Evolutionary conservation across 2,113 vertebrate genomes (phyloP).

Genomic region (Myocastor coypus): DNA sequence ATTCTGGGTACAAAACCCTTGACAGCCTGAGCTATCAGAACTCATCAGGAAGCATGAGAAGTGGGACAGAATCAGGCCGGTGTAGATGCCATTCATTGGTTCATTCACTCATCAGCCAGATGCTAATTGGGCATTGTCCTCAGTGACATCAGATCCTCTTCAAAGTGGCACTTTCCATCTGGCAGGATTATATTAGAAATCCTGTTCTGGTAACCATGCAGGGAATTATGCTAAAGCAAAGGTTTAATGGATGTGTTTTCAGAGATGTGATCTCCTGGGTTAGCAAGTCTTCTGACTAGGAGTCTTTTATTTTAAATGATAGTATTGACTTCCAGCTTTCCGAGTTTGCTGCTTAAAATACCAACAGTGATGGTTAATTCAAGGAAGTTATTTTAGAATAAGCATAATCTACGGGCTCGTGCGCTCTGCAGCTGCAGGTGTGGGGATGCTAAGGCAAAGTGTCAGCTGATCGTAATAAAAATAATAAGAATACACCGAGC

Average conservation of each 20-base stretch:
- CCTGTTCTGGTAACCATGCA: not conserved
- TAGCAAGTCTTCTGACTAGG: conserved; percentile 10
- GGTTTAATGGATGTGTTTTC: not conserved
- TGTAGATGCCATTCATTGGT: not conserved
- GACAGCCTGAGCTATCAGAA: not conserved
- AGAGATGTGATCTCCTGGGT: not conserved
- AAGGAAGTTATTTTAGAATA: conserved; percentile 30
- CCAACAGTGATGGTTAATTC: not conserved
- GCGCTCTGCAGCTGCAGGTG: not conserved
- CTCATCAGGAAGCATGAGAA: not conserved
- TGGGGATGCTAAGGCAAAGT: not conserved
- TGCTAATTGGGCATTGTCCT: not conserved
- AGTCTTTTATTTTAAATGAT: conserved; percentile 33
- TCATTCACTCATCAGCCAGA: not conserved
- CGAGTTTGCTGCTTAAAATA: conserved; percentile 38
- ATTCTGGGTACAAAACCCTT: not conserved
- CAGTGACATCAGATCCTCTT: not conserved
- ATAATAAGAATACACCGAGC: not conserved
- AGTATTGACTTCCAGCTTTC: not conserved
- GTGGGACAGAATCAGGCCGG: not conserved
- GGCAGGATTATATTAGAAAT: not conserved
- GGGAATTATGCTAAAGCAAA: not conserved
- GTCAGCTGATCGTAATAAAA: not conserved
- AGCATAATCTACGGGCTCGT: not conserved
- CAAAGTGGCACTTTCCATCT: not conserved